Evolutionary conservation across 2,797 vertebrate species (phyloP).

Genomic region (Eidolon dupreanum): DNA sequence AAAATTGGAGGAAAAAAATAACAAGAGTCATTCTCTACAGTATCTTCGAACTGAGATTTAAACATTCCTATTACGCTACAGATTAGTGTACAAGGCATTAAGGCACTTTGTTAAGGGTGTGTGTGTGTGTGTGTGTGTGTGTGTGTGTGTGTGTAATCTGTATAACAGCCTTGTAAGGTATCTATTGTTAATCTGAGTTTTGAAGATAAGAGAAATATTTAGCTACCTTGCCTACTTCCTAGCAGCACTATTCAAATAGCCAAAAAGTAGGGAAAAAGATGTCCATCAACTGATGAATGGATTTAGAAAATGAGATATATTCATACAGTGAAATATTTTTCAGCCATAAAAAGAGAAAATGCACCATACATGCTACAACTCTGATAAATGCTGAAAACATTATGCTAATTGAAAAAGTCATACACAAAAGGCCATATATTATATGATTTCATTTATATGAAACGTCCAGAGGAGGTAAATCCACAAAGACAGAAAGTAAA

Average conservation of each 20-base stretch:
- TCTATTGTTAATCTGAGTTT: neutral
- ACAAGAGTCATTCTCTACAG: neutral
- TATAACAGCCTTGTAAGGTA: neutral
- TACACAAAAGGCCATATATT: neutral
- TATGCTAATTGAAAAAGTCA: neutral
- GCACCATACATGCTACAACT: neutral
- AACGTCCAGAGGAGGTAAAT: neutral
- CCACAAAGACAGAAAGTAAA: neutral
- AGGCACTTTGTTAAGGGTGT: neutral
- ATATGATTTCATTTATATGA: neutral
- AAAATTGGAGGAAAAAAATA: neutral
- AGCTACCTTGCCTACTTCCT: neutral
- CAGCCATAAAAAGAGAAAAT: neutral
- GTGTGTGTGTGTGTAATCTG: neutral
- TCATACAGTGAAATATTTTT: neutral
- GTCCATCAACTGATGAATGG: neutral
- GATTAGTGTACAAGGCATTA: neutral
- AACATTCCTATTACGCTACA: neutral
- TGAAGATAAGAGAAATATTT: neutral
- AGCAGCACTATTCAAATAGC: neutral
- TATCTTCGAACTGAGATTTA: neutral
- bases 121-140: neutral
- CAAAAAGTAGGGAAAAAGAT: neutral
- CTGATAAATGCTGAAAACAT: neutral
- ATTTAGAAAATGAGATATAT: neutral